Conservation (phyloP, 2,113 vertebrate genomes). For the Dipodomys ordii region DNA sequence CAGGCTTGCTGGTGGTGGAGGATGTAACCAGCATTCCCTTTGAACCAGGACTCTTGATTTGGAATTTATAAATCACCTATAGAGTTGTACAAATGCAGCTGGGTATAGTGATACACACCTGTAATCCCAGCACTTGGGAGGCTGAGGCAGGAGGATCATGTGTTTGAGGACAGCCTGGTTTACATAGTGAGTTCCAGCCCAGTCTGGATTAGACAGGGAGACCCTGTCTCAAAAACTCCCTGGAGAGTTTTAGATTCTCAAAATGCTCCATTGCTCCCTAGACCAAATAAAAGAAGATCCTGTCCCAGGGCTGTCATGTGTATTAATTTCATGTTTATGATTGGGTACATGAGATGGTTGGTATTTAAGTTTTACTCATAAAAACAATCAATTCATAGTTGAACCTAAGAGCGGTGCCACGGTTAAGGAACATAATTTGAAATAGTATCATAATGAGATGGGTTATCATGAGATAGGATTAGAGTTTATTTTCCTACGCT, state of each 20-base stretch:
- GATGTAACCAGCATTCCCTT: neutral
- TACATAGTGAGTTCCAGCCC: neutral
- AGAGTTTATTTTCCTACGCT: neutral
- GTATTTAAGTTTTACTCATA: neutral
- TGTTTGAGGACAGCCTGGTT: no score
- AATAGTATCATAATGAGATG: neutral
- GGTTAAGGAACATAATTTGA: conserved; percentile 8
- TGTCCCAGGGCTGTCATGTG: neutral
- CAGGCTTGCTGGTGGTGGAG: neutral
- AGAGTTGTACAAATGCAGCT: neutral
- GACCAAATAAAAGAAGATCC: neutral
- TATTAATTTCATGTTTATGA: neutral
- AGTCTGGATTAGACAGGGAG: neutral
- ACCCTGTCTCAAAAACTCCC: no score
- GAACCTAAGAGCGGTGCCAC: neutral
- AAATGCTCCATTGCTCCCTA: neutral
- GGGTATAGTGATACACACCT: neutral
- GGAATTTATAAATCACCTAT: neutral
- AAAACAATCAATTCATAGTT: neutral
- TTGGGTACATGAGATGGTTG: neutral
- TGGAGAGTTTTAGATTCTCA: conserved; percentile 29
- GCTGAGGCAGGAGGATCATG: no score
- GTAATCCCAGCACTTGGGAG: no score
- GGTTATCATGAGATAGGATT: neutral
- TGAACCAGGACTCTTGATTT: neutral